These are phyloP conservation scores for Acrobasis suavella DNA, from an alignment of 2,888 invertebrate genomes.

Conservation along the genomic window DNA sequence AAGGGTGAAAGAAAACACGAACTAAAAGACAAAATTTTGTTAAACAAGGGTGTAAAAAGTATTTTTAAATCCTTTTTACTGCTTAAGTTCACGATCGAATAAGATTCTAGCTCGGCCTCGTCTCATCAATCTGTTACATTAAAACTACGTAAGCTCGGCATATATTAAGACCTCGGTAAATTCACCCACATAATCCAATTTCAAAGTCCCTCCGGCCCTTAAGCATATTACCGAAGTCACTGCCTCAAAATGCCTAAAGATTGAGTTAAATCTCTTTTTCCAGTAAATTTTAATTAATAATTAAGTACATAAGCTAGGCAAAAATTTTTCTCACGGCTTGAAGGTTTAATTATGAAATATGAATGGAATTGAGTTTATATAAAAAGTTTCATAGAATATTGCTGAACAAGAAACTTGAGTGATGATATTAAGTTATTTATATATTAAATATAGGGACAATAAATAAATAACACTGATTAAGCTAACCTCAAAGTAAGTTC, in stretches of 20 bases:
- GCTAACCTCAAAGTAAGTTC: too few relatives aligned
- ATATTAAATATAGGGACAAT: too few relatives aligned
- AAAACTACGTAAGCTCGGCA: not conserved
- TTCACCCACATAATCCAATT: not conserved
- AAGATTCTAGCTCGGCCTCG: not conserved
- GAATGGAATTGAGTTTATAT: not conserved
- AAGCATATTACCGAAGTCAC: not conserved
- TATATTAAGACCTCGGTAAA: not conserved
- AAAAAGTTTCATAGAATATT: too few relatives aligned
- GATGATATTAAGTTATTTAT: too few relatives aligned
- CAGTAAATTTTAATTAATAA: not conserved
- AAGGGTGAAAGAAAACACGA: too few relatives aligned
- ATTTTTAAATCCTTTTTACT: too few relatives aligned
- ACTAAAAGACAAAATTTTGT: too few relatives aligned
- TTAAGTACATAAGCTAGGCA: not conserved
- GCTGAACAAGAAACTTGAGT: too few relatives aligned
- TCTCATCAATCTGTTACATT: not conserved
- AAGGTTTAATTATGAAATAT: not conserved
- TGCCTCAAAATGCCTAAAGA: not conserved
- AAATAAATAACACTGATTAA: too few relatives aligned
- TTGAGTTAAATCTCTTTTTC: not conserved
- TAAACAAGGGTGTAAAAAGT: too few relatives aligned
- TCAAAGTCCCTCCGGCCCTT: not conserved
- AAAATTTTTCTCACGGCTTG: too few relatives aligned
- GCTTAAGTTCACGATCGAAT: too few relatives aligned